Conservation (phyloP, 1,140 invertebrate species). For the Lepidotrigona ventralis region DNA sequence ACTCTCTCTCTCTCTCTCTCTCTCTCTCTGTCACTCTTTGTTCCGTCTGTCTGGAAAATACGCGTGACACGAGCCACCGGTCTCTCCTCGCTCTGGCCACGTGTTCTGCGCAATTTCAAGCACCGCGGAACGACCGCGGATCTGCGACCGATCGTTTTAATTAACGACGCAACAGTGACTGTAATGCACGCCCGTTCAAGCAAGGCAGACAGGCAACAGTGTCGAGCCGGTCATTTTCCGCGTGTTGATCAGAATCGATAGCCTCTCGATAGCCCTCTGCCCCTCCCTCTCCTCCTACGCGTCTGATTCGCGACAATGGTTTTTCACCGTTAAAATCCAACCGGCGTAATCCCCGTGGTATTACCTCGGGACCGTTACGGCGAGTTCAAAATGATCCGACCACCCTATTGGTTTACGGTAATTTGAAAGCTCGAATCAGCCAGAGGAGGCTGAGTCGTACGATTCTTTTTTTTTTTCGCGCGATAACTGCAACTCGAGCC, state of each 20-base stretch:
- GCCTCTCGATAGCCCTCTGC: too few species aligned
- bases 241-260: conserved; percentile 41
- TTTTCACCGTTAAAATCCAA: background rate
- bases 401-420: background rate
- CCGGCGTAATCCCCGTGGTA: background rate
- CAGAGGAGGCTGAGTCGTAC: background rate
- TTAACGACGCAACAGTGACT: conserved; percentile 53
- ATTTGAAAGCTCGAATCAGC: background rate
- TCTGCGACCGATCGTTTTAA: conserved; percentile 58
- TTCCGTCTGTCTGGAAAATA: conserved; percentile 27
- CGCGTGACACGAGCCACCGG: background rate
- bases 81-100: background rate
- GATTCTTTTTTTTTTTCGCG: background rate
- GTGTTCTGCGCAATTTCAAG: conserved; percentile 10
- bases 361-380: background rate
- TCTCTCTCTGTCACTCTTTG: background rate
- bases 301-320: background rate
- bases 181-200: conserved; percentile 12
- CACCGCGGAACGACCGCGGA: conserved; percentile 29
- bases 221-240: conserved; percentile 28
- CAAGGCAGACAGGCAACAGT: conserved; percentile 6
- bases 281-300: background rate
- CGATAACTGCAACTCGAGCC: background rate
- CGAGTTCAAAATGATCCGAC: background rate
- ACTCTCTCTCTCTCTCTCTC: background rate